Percentiles rank a stretch among this genome's conserved stretches.
These are phyloP conservation scores for Lathronympha strigana DNA, from an alignment of 2,888 invertebrate genomes.

Conservation along the genomic window DNA sequence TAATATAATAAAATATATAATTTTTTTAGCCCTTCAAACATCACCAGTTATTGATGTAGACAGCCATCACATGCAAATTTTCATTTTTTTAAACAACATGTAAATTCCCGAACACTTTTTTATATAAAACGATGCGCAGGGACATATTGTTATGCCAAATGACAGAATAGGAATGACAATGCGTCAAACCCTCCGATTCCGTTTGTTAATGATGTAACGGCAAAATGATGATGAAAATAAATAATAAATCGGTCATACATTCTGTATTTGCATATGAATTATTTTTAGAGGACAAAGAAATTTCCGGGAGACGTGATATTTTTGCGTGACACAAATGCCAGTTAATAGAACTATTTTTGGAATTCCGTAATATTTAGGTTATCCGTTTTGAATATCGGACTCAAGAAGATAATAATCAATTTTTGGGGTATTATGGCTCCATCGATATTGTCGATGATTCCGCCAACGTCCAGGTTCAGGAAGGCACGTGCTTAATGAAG, in stretches of 20 bases:
- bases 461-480: too few species aligned
- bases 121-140: slow-evolving; percentile 58
- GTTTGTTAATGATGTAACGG: slow-evolving; percentile 38
- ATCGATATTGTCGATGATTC: too few species aligned
- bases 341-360: not conserved
- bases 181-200: slow-evolving; percentile 39
- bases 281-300: not conserved
- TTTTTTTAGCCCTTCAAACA: slow-evolving; percentile 4
- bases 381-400: too few species aligned
- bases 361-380: not conserved
- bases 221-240: slow-evolving; percentile 37
- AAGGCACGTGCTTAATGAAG: too few species aligned
- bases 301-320: not conserved
- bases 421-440: too few species aligned
- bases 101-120: slow-evolving; percentile 56
- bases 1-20: too few species aligned
- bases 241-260: slow-evolving; percentile 31
- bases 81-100: slow-evolving; percentile 57
- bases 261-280: slow-evolving; percentile 21
- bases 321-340: not conserved
- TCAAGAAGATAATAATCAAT: too few species aligned
- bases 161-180: slow-evolving; percentile 56
- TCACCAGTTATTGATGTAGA: slow-evolving; percentile 20
- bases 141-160: slow-evolving; percentile 64
- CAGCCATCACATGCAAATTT: slow-evolving; percentile 60